A percentile compares a stretch with the other conserved stretches of the same genome.
phyloP scores from a whole-genome alignment of 2,797 vertebrate genomes.

The Australoheros facetus region DNA sequence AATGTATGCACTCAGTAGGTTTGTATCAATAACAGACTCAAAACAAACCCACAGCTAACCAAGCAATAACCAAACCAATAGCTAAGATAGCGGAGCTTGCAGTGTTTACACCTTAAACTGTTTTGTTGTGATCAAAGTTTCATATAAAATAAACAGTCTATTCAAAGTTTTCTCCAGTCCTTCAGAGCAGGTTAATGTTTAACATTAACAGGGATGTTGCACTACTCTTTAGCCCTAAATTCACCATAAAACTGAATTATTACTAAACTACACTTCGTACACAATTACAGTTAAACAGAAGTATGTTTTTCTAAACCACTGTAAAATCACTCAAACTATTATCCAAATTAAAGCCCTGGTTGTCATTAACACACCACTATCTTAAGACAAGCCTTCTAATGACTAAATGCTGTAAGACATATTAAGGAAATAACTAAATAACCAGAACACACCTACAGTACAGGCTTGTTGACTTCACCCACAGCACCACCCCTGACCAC shows the following conservation, averaged over 20 bases:
- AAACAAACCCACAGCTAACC: neutral
- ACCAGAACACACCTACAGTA: neutral
- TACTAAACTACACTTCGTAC: neutral
- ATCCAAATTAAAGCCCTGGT: neutral
- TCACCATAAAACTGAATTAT: neutral
- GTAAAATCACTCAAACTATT: neutral
- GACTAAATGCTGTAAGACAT: neutral
- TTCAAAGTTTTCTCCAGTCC: neutral
- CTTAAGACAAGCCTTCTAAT: neutral
- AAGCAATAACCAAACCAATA: neutral
- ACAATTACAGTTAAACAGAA: no score
- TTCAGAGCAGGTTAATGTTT: neutral
- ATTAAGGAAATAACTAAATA: neutral
- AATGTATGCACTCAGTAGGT: neutral
- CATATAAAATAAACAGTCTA: neutral
- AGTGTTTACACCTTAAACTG: neutral
- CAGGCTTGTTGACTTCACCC: neutral
- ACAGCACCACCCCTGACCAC: slow-evolving; percentile 53
- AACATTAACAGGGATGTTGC: neutral
- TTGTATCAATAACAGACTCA: neutral
- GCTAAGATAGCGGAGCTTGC: neutral
- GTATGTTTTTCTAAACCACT: neutral
- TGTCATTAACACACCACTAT: neutral
- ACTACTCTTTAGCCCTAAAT: neutral
- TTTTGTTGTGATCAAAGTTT: neutral